Percentiles rank a stretch among this genome's conserved stretches.
Evolutionary conservation across 2,797 vertebrate genomes (phyloP).

Genomic region (Choloepus didactylus): DNA sequence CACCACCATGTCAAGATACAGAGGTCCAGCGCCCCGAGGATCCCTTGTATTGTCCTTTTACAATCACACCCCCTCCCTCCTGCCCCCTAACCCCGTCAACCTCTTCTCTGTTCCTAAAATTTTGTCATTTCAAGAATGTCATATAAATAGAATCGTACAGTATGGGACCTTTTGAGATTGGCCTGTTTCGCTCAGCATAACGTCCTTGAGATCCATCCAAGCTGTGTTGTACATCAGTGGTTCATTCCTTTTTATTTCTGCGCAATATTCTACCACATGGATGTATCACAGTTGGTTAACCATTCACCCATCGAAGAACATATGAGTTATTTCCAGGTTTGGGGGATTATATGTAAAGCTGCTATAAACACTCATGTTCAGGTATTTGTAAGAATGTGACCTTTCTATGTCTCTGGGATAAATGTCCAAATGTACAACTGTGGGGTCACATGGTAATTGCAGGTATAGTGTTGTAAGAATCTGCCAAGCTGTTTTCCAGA

Average conservation of each 20-base stretch:
- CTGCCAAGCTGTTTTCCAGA: not conserved
- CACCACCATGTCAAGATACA: no score
- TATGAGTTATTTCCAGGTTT: not conserved
- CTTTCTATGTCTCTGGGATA: not conserved
- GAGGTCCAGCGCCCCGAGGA: not conserved
- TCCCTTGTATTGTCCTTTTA: not conserved
- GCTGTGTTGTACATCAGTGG: not conserved
- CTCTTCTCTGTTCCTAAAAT: not conserved
- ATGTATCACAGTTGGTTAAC: not conserved
- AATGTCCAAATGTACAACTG: not conserved
- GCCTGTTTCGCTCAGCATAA: not conserved
- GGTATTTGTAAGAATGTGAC: not conserved
- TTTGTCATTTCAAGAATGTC: not conserved
- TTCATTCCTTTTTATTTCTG: not conserved
- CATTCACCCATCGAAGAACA: not conserved
- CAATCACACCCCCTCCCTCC: not conserved
- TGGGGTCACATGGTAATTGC: not conserved
- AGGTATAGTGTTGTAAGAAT: not conserved
- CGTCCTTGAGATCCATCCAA: not conserved
- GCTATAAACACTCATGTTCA: fast-evolving
- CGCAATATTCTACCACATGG: fast-evolving
- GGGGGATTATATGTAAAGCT: fast-evolving
- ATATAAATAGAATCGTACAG: not conserved
- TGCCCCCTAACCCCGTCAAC: no score
- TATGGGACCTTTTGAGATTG: not conserved